phyloP scores from a whole-genome alignment of 2,113 vertebrate species.

The Apeltes quadracus region DNA sequence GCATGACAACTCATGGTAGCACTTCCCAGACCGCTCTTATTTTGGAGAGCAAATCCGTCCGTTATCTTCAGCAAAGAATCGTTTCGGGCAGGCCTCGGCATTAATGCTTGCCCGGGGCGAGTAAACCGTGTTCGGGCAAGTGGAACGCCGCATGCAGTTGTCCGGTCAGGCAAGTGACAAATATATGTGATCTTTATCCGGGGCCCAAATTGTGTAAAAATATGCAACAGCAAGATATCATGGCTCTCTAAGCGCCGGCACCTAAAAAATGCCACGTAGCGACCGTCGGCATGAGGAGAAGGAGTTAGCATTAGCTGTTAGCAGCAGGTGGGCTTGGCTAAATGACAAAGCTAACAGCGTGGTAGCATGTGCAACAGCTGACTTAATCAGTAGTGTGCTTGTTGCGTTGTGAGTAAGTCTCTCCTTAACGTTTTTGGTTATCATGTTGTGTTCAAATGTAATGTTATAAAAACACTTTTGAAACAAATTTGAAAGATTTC shows the following conservation, averaged over 20 bases:
- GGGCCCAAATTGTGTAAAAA: background rate
- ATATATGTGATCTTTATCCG: background rate
- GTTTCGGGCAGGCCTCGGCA: background rate
- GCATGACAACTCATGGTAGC: conserved; percentile 50
- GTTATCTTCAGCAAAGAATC: background rate
- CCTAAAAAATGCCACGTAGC: background rate
- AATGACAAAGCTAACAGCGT: background rate
- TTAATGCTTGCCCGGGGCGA: background rate
- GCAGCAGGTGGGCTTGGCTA: background rate
- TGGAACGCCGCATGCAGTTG: background rate
- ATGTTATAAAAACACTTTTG: background rate
- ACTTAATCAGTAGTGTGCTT: background rate
- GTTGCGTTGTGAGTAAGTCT: background rate
- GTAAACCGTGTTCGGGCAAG: background rate
- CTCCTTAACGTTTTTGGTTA: background rate
- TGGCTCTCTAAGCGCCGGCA: background rate
- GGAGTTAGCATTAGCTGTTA: background rate
- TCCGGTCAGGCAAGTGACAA: background rate
- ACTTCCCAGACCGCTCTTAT: conserved; percentile 24
- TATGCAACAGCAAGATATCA: background rate
- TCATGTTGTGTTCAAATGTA: background rate
- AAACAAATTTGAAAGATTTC: background rate
- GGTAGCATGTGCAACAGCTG: background rate
- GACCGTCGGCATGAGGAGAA: background rate
- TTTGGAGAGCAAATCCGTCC: conserved; percentile 18